Evolutionary conservation across 2,113 vertebrate species (phyloP).

Genomic region (Sarotherodon lohbergeri): DNA sequence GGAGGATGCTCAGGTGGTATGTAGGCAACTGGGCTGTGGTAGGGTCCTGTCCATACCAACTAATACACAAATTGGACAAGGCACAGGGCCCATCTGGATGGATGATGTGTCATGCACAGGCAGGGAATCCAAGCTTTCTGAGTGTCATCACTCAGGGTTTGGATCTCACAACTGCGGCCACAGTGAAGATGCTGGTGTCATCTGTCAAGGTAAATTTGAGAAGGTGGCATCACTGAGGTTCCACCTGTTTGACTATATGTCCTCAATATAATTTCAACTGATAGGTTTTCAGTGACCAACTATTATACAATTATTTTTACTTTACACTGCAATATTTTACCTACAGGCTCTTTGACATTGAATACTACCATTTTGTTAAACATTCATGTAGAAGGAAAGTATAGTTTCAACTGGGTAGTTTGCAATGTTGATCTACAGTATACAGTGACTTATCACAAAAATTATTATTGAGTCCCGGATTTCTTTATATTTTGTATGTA

Average conservation of each 20-base stretch:
- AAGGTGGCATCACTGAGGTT: background rate
- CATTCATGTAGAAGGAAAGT: no score
- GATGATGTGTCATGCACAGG: background rate
- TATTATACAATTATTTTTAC: no score
- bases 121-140: rapidly evolving
- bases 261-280: rapidly evolving
- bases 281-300: no score
- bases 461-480: no score
- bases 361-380: no score
- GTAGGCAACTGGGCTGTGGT: background rate
- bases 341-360: no score
- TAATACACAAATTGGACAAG: background rate
- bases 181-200: rapidly evolving
- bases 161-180: rapidly evolving
- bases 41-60: background rate
- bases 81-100: background rate
- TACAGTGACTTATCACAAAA: no score
- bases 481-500: no score
- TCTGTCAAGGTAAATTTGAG: background rate
- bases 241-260: rapidly evolving
- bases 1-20: background rate
- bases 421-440: no score
- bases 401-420: no score
- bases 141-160: rapidly evolving
- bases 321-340: rapidly evolving